A percentile compares a stretch with the other conserved stretches of the same genome.
These are phyloP conservation scores for Rhinogobius similis DNA, from an alignment of 2,113 vertebrate genomes.

Conservation along the genomic window DNA sequence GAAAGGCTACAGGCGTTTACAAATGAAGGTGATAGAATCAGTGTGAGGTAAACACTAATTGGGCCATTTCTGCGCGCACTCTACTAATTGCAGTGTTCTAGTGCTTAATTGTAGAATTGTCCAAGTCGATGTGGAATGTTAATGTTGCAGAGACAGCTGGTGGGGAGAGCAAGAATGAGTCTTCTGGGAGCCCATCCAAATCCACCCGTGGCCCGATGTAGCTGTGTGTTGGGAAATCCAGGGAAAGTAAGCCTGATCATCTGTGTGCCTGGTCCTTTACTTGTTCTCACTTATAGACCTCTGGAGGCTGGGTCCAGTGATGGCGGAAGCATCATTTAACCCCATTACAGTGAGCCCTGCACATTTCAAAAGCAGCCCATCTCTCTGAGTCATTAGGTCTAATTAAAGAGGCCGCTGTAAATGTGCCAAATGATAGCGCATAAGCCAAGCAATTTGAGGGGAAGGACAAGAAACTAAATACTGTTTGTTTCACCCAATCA, in stretches of 20 bases:
- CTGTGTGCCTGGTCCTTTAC: neutral
- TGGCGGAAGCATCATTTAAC: slow-evolving; percentile 61
- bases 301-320: slow-evolving; percentile 1
- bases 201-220: slow-evolving; percentile 34
- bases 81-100: slow-evolving; percentile 67
- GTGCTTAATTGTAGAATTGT: slow-evolving; percentile 73
- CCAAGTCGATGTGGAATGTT: slow-evolving; percentile 62
- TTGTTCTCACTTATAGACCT: neutral
- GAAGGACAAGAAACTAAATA: neutral
- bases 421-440: slow-evolving; percentile 8
- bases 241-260: neutral
- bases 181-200: slow-evolving; percentile 69
- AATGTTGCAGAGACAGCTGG: slow-evolving; percentile 71
- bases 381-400: slow-evolving; percentile 53
- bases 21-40: slow-evolving; percentile 52
- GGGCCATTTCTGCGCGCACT: slow-evolving; percentile 49
- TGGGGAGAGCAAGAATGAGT: slow-evolving; percentile 32
- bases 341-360: slow-evolving; percentile 58
- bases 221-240: neutral
- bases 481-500: neutral
- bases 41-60: slow-evolving; percentile 63
- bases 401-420: slow-evolving; percentile 53
- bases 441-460: slow-evolving; percentile 2
- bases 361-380: slow-evolving; percentile 22
- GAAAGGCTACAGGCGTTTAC: slow-evolving; percentile 39